A percentile compares a stretch with the other conserved stretches of the same genome.
phyloP scores from a whole-genome alignment of 2,797 vertebrate species.

The Anomalospiza imberbis region DNA sequence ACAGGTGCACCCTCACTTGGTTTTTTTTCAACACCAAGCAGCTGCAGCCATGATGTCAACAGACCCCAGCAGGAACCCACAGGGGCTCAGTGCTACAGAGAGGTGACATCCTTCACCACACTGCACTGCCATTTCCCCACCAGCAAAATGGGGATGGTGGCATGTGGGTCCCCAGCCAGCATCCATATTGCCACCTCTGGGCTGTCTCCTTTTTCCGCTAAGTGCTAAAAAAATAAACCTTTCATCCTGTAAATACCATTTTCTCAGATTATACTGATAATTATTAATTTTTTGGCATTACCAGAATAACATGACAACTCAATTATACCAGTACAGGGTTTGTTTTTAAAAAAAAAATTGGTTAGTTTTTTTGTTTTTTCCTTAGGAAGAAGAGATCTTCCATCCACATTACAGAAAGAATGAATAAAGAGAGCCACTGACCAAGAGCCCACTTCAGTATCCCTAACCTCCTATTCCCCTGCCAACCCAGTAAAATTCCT shows the following conservation, averaged over 20 bases:
- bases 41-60: fast-evolving
- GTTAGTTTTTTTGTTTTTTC: not conserved
- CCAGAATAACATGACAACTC: not conserved
- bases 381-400: not conserved
- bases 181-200: not conserved
- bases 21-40: fast-evolving
- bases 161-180: not conserved
- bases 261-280: not conserved
- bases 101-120: not conserved
- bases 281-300: not conserved
- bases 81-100: not conserved
- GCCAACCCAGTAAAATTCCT: slow-evolving; percentile 41
- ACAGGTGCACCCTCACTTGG: fast-evolving
- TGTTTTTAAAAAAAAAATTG: no score
- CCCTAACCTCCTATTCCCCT: not conserved
- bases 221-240: not conserved
- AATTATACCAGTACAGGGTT: not conserved
- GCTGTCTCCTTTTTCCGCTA: not conserved
- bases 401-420: not conserved
- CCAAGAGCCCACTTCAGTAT: not conserved
- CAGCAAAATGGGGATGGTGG: fast-evolving
- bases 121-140: not conserved
- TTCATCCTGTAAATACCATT: not conserved
- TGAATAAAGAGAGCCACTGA: not conserved
- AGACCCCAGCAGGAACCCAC: not conserved